Percentiles rank a stretch among this genome's conserved stretches.
Conservation (phyloP, 2,888 invertebrate species). For the Ormyrus pomaceus region DNA sequence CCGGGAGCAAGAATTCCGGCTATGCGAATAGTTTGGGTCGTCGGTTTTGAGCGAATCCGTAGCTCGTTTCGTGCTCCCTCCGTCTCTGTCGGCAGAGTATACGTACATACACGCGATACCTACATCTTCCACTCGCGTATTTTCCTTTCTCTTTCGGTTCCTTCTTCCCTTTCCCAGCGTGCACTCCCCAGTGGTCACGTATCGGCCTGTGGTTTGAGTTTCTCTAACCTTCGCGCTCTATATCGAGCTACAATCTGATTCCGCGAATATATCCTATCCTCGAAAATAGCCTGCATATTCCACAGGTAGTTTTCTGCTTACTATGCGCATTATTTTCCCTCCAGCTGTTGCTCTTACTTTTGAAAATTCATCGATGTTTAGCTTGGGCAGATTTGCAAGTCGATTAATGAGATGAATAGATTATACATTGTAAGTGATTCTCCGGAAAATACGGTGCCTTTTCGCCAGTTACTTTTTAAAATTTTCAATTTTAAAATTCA, state of each 20-base stretch:
- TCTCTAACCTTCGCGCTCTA: slow-evolving; percentile 12
- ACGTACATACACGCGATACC: slow-evolving; percentile 30
- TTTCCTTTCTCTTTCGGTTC: slow-evolving; percentile 46
- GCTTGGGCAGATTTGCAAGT: too few relatives aligned
- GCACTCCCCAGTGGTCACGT: slow-evolving; percentile 14
- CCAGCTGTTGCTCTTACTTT: too few relatives aligned
- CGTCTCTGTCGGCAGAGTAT: neutral
- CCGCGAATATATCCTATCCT: neutral
- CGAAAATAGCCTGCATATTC: neutral
- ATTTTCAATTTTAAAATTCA: too few relatives aligned
- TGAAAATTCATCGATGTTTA: too few relatives aligned
- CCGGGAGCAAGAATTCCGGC: too few relatives aligned
- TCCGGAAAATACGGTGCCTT: too few relatives aligned
- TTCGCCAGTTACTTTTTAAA: too few relatives aligned
- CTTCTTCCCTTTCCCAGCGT: slow-evolving; percentile 13
- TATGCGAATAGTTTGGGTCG: too few relatives aligned
- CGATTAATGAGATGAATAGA: too few relatives aligned
- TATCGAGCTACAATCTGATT: slow-evolving; percentile 20
- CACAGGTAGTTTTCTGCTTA: too few relatives aligned
- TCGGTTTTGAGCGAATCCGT: neutral
- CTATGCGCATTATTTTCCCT: too few relatives aligned
- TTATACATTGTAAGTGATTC: too few relatives aligned
- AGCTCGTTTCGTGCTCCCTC: slow-evolving; percentile 29
- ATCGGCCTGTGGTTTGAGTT: slow-evolving; percentile 46
- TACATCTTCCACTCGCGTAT: slow-evolving; percentile 32